phyloP scores from a whole-genome alignment of 2,888 invertebrate species.

The Auanema freiburgensis region DNA sequence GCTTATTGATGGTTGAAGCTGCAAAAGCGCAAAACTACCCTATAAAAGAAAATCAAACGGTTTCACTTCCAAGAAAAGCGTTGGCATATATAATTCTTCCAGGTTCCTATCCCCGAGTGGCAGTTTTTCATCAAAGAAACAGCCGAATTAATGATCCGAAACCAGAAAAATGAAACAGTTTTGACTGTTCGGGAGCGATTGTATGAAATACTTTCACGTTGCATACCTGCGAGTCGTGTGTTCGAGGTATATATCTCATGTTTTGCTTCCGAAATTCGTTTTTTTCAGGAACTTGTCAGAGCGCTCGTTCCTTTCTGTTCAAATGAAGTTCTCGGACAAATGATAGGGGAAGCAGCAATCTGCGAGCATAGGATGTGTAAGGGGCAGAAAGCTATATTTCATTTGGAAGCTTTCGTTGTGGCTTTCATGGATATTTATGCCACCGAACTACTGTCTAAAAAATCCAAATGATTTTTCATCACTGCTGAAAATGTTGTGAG shows the following conservation, averaged over 20 bases:
- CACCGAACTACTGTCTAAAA: conserved; percentile 3
- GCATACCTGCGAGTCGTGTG: conserved; percentile 88
- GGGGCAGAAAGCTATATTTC: conserved; percentile 83
- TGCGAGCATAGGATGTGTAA: conserved; percentile 89
- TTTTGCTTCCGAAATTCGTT: not conserved
- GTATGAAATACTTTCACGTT: conserved; percentile 90
- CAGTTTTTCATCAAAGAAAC: conserved; percentile 83
- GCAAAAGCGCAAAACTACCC: conserved; percentile 19
- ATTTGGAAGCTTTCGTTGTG: conserved; percentile 93
- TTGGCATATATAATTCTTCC: conserved; percentile 66
- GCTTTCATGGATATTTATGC: conserved; percentile 88
- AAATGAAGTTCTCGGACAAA: conserved; percentile 75
- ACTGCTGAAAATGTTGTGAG: too few species aligned
- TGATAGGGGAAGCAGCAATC: conserved; percentile 82
- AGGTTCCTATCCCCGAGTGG: conserved; percentile 89
- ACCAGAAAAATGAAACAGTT: conserved; percentile 78
- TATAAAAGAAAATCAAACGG: conserved; percentile 27
- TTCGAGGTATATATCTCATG: conserved; percentile 72
- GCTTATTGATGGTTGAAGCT: conserved; percentile 84
- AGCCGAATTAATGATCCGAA: conserved; percentile 80
- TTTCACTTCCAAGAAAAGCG: conserved; percentile 2
- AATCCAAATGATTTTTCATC: too few species aligned
- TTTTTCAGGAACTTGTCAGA: conserved; percentile 31
- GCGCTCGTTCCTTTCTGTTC: conserved; percentile 87
- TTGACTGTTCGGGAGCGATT: conserved; percentile 77